phyloP scores from a whole-genome alignment of 2,113 vertebrate species.

The Oncorhynchus tshawytscha region DNA sequence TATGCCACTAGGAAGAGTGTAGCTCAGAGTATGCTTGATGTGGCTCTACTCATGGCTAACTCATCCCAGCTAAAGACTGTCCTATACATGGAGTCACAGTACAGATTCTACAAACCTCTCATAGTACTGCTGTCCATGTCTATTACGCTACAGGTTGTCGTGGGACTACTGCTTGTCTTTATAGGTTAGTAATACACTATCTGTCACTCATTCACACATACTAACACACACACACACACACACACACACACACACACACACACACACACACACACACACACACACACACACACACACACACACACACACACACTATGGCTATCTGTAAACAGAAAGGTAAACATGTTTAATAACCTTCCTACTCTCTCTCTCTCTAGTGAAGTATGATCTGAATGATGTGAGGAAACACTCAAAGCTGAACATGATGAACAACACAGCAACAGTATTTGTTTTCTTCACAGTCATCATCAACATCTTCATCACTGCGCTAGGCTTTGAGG shows the following conservation, averaged over 20 bases:
- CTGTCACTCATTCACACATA: too few species aligned
- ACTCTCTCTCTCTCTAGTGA: conserved; percentile 70
- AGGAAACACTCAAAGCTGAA: conserved; percentile 82
- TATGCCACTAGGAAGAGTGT: conserved; percentile 90
- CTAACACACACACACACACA: not conserved
- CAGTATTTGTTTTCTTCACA: conserved; percentile 86
- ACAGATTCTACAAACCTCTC: conserved; percentile 80
- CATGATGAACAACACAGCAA: conserved; percentile 84
- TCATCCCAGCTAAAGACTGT: conserved; percentile 88
- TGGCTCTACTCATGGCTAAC: conserved; percentile 90
- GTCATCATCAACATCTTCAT: conserved; percentile 92
- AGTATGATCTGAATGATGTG: conserved; percentile 85
- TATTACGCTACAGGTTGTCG: conserved; percentile 78
- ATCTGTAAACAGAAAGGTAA: too few species aligned
- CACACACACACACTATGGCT: not conserved
- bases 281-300: too few species aligned
- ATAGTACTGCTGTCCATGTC: conserved; percentile 83
- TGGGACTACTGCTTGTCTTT: conserved; percentile 89
- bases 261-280: not conserved
- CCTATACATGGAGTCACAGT: conserved; percentile 79
- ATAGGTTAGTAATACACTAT: conserved; percentile 77
- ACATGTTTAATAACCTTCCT: not conserved
- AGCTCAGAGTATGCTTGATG: conserved; percentile 89
- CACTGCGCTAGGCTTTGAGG: conserved; percentile 84
- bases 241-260: not conserved